Conservation (phyloP, 2,888 invertebrate genomes). For the Maniola hyperantus region DNA sequence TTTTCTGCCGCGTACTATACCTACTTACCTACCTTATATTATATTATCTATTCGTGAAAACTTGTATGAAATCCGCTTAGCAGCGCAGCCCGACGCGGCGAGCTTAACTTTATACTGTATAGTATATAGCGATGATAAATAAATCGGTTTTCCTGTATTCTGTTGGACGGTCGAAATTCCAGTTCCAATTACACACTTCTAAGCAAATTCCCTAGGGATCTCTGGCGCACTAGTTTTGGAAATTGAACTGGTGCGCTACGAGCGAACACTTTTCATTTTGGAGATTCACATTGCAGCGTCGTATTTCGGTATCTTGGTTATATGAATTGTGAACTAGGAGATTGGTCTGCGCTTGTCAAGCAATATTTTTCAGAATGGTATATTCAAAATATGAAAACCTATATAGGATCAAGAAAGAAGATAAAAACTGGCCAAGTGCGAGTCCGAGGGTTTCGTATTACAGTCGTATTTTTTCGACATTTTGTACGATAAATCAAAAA, state of each 20-base stretch:
- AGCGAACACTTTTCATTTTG: neutral
- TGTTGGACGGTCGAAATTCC: neutral
- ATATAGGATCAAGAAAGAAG: neutral
- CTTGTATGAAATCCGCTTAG: too few relatives aligned
- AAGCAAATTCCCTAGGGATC: neutral
- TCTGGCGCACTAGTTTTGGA: neutral
- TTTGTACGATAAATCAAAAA: too few relatives aligned
- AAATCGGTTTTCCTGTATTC: neutral
- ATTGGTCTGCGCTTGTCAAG: neutral
- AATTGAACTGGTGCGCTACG: neutral
- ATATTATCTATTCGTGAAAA: too few relatives aligned
- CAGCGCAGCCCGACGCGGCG: neutral
- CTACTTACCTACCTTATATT: too few relatives aligned
- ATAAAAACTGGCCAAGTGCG: too few relatives aligned
- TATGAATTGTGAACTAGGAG: neutral
- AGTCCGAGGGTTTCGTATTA: too few relatives aligned
- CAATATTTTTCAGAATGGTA: neutral
- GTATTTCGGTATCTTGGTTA: neutral
- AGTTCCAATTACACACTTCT: constrained; percentile 3
- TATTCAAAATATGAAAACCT: neutral
- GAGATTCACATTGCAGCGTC: neutral
- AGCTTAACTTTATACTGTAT: neutral
- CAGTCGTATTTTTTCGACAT: too few relatives aligned
- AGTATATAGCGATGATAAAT: neutral
- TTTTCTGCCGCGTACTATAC: too few relatives aligned